Evolutionary conservation across 2,888 invertebrate genomes (phyloP), one percentile per base, ranked within the genome.

Genomic region (Acronicta aceris): DNA sequence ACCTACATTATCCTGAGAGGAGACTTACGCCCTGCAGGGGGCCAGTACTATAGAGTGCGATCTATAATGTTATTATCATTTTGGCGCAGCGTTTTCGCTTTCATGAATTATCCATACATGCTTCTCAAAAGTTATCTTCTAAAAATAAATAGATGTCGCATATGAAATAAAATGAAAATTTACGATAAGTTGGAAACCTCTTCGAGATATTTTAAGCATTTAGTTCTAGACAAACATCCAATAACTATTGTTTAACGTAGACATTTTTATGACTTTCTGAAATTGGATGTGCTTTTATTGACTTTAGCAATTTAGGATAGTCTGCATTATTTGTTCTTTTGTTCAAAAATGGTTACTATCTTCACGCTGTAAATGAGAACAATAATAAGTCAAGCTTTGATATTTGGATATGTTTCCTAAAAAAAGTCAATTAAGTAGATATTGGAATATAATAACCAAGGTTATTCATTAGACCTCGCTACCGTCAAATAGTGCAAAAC

Each of bases 231-330:
- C 63, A 42, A 65, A 38, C 42, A 43, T 51, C 63, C 51, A 53
- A 74, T 77, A 74, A 66, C 58, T 71, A 71, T 69, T 62, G 65
- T 63, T 74, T 53, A 65, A 56, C 40, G 38, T 12, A 33, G 71
- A 77, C 77, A 54, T 69, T 65, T 76, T 77, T 76, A 76, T 62
- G 71, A 43, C 59, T 36, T 16, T 71, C 15, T 59, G 25, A 61
- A 64, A 63, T 69, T 65, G 52, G 53, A 47, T 59, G 13, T 61
- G 30, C 3, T 65, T 73, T 67, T 70, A 70, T 73, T 51, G 68
- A 62, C 54, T 54, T 43, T 38, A 9, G 13, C 33, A 58, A 58
- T 58, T 58, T 55, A 10, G 41, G 36, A 21, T 42, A 25, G 33
- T 43, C 27, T 54, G 62, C 38, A 33, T 21, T 49, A 61, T 36